Base-by-base conservation (phyloP, 1,140 invertebrate species). In the Zaprionus lachaisei region DNA sequence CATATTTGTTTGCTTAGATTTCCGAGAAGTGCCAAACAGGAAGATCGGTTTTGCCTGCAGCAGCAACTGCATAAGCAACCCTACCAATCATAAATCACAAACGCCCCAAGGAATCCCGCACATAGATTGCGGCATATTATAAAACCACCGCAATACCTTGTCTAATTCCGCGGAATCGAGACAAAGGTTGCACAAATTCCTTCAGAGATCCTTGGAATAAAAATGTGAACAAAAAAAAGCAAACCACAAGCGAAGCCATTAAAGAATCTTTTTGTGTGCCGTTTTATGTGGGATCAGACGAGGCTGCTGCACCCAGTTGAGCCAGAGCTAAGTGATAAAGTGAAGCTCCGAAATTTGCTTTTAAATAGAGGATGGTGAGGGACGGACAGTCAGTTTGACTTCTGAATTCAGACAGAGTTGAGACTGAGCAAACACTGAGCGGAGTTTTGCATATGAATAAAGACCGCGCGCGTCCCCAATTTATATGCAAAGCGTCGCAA, bases 401-500 rank as follows among this genome's bases (percentile, higher is more conserved):
- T 81, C 83, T 85, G 84, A 80, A 79, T 83, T 87, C 63, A 57
- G 65, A 56, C 61, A 62, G 49, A 57, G 47, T 22, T 14, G 63
- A 58, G 80, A 83, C 37, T 38, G 37, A 38, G 37, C 12, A 14
- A 14, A 7, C 2, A 44, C 15, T 7, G 1, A 44, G 14, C n/a
- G 2, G n/a, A 7, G 63, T 84, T 87, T 87, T 84, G 81, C 84
- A 90, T 87, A 89, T 90, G 81, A 84, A 87, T 87, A 84, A 83
- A 83, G 44, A 51, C 51, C 66, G 54, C 47, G 65, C 62, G 64
- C 31, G 22, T 70, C 41, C 34, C 56, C 64, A 73, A 72, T 87
- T 80, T 83, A 87, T 78, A 89, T 89, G 84, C 83, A 87, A 83
- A 87, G 67, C 83, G 41, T 47, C 64, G 62, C 64, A 47, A 44